phyloP scores from a whole-genome alignment of 2,888 invertebrate genomes.

The Epiblema foenella region DNA sequence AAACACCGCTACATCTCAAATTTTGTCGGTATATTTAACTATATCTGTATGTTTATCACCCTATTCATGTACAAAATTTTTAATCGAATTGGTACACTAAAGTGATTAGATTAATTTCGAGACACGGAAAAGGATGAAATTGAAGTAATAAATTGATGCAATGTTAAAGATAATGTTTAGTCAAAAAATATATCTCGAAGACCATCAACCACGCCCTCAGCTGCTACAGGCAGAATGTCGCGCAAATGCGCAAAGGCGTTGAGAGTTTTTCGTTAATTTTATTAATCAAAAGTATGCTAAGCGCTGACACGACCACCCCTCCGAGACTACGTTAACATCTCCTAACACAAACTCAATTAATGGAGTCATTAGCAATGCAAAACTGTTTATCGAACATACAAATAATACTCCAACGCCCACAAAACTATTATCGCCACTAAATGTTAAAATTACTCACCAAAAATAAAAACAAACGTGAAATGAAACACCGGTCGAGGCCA shows the following conservation, averaged over 20 bases:
- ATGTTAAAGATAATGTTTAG: too few relatives aligned
- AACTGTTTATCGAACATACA: conserved; percentile 46
- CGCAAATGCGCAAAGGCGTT: conserved; percentile 11
- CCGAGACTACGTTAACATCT: conserved; percentile 65
- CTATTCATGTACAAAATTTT: neutral
- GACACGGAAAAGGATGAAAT: too few relatives aligned
- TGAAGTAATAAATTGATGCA: too few relatives aligned
- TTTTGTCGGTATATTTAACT: too few relatives aligned
- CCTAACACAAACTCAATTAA: conserved; percentile 53
- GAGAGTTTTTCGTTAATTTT: conserved; percentile 1
- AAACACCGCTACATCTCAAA: conserved; percentile 17
- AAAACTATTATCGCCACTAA: conserved; percentile 48
- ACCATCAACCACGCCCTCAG: neutral
- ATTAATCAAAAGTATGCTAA: conserved; percentile 67
- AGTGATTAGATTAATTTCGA: too few relatives aligned
- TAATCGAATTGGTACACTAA: too few relatives aligned
- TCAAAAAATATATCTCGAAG: too few relatives aligned
- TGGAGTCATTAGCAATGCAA: conserved; percentile 50
- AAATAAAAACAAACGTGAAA: conserved; percentile 49
- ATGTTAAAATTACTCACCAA: conserved; percentile 51
- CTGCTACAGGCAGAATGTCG: neutral
- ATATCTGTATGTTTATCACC: neutral
- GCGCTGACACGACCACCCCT: conserved; percentile 70
- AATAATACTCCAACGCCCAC: conserved; percentile 54
- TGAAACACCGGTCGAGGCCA: conserved; percentile 39